phyloP scores from a whole-genome alignment of 2,888 invertebrate species.

The Calameuta pallipes region DNA sequence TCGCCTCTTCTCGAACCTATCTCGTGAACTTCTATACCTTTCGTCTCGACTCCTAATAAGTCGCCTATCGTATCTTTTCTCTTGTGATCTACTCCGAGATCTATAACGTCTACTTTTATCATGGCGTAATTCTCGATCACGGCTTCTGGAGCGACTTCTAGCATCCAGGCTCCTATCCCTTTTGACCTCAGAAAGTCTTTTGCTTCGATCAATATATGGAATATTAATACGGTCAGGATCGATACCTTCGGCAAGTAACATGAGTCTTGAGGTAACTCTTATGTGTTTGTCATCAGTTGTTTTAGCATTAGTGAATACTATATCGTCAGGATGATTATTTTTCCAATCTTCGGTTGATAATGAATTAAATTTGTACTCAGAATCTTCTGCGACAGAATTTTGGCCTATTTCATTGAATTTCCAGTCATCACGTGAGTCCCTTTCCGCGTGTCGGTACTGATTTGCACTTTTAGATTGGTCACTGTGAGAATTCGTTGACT shows the following conservation, averaged over 20 bases:
- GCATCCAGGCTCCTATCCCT: conserved; percentile 3
- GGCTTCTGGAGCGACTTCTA: conserved; percentile 18
- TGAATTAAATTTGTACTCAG: background rate
- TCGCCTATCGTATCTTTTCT: conserved; percentile 15
- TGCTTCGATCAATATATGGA: background rate
- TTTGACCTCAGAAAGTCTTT: background rate
- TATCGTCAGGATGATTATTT: background rate
- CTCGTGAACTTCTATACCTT: conserved; percentile 5
- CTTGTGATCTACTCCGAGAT: conserved; percentile 21
- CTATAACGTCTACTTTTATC: conserved; percentile 16
- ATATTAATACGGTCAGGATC: conserved; percentile 13
- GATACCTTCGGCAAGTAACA: conserved; percentile 16
- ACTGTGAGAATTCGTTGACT: background rate
- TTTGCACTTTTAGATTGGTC: background rate
- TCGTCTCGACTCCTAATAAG: background rate
- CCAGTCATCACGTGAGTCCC: background rate
- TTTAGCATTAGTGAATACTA: background rate
- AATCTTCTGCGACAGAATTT: background rate
- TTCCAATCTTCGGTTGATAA: background rate
- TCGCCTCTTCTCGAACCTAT: conserved; percentile 4
- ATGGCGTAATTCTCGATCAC: conserved; percentile 3
- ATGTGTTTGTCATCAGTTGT: conserved; percentile 10
- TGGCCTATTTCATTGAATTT: background rate
- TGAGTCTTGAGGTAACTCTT: conserved; percentile 14
- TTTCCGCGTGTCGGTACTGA: background rate